Base-by-base conservation (phyloP, 2,113 vertebrate species). In the Isichthys henryi region DNA sequence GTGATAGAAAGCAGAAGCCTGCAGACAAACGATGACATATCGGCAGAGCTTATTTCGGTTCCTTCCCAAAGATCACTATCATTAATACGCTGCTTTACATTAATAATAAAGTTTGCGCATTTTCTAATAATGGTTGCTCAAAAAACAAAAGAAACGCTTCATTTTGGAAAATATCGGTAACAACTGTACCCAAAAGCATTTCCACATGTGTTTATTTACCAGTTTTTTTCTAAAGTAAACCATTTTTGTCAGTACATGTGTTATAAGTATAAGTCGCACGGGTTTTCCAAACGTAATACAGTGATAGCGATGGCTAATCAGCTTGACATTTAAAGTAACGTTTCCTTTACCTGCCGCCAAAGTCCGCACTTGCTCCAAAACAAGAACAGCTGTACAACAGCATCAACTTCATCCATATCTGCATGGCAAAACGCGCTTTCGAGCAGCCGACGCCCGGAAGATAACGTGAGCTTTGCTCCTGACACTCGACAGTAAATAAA, bases 331-430 rank as follows among this genome's bases (percentile, higher is more conserved):
- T 31, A 70, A 31, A 31, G 62, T 70, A 27, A 31, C 39, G 46
- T 2, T 62, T 17, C 45, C 27, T 95, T 96, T 95, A 99, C 98
- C 98, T 97, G 91, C 96, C 96, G 92, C 98, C 97, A 94, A 97
- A 97, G 85, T 97, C 97, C 1, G 95, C 96, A 48, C 95, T 94
- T 56, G 95, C 95, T 89, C 92, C 95, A 80, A 96, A 92, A 92
- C 27, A 70, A 13, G 92, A 96, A 91, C 92, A 96, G 91, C 95
- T 92, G 94, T 90, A 94, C 86, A 95, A 89, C 70, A 97, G 66
- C 91, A 94, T 19, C 50, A 97, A 94, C 91, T 95, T 96, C 93
- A 95, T 91, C 90, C 95, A 95, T 62, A 96, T 91, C 83, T 93
- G 96, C 97, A 96, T 96, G 91, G 90, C 35, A 87, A 52, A 86